These are phyloP conservation scores for Thera obeliscata DNA, from an alignment of 2,888 invertebrate genomes.

Conservation along the genomic window DNA sequence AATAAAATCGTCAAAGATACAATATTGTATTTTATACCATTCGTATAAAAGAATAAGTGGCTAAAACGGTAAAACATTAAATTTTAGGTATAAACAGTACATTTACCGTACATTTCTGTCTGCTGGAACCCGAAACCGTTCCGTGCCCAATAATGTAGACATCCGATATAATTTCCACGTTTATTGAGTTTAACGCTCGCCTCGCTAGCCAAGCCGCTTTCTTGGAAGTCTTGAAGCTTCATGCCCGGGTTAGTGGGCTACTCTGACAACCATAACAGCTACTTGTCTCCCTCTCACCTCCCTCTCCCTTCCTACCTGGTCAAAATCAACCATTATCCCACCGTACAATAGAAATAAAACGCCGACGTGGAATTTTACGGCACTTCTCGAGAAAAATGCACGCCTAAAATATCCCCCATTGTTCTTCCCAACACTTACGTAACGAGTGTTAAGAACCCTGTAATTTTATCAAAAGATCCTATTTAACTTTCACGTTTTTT, in stretches of 20 bases:
- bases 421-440: conserved; percentile 34
- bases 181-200: conserved; percentile 45
- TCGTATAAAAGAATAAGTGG: no score
- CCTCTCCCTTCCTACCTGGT: conserved; percentile 48
- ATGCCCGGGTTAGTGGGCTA: conserved; percentile 55
- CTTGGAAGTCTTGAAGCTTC: conserved; percentile 53
- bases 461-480: conserved; percentile 28
- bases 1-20: no score
- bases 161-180: conserved; percentile 49
- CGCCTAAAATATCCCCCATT: conserved; percentile 47
- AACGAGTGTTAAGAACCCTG: conserved; percentile 20
- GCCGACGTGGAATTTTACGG: conserved; percentile 49
- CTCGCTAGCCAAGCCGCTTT: conserved; percentile 45
- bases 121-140: conserved; percentile 34
- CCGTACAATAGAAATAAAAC: conserved; percentile 52
- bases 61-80: no score
- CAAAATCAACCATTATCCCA: conserved; percentile 46
- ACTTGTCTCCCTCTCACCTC: conserved; percentile 56
- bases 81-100: no score
- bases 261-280: conserved; percentile 47
- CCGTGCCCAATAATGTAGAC: conserved; percentile 47
- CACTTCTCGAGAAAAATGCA: conserved; percentile 44
- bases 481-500: conserved; percentile 27
- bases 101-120: conserved; percentile 10
- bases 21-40: no score